Evolutionary conservation across 2,888 invertebrate genomes (phyloP), one percentile per base, ranked within the genome.

Genomic region (Ennomos fuscantarius): DNA sequence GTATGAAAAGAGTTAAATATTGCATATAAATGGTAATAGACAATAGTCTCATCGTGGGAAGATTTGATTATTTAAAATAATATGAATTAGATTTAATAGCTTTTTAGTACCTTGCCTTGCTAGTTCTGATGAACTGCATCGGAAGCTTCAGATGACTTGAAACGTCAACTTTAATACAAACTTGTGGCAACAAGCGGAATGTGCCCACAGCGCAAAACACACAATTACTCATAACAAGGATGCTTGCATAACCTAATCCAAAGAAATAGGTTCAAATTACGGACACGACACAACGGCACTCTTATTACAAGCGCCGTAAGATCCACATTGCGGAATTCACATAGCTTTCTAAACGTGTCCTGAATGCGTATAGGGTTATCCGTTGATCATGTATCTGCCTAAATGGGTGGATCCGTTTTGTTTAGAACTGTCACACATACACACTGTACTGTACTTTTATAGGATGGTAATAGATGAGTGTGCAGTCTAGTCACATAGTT

Each of bases 311-410:
- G 10, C 36, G 43, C 33, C 9, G 39, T 54, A 55, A 52, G 40
- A 47, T 52, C 15, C 55, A 65, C 57, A 65, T 57, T 59, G 54
- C 55, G 53, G 24, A 11, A 52, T 48, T 39, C 10, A 37, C 48
- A 34, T 50, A 45, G 72, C 78, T 80, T 75, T 81, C 81, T 80
- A 78, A 65, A 68, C 80, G 81, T 75, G 80, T 65, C 72, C 78
- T 78, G 83, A 82, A 83, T 84, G 54, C 43, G 57, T 50, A 57
- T 46, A 50, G 62, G 67, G 65, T 69, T 70, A 75, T 77, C 74
- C 63, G 74, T 66, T 72, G 66, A 75, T 70, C 71, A 69, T 37
- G 39, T 44, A 52, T 49, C 46, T 54, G 40, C 49, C 53, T 37
- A 54, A 59, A 46, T 45, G 40, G 53, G 40, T 33, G 49, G 40